phyloP scores from a whole-genome alignment of 2,888 invertebrate species.

The Neoaliturus tenellus region DNA sequence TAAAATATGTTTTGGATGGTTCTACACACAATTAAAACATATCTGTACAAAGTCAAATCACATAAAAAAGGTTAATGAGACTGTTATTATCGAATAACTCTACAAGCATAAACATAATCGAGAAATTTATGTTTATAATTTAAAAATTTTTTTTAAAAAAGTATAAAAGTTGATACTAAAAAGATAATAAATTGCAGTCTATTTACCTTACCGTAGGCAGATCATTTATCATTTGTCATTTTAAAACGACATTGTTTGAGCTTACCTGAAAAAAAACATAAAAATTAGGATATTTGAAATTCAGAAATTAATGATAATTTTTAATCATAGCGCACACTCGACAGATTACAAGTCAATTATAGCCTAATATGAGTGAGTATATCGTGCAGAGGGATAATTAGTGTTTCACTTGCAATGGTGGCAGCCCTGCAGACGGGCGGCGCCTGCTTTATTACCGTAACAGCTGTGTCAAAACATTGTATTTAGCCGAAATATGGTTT shows the following conservation, averaged over 20 bases:
- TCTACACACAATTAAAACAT: too few relatives aligned
- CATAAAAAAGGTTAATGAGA: too few relatives aligned
- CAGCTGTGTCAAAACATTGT: slow-evolving; percentile 2
- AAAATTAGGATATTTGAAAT: not conserved
- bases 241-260: not conserved
- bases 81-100: too few relatives aligned
- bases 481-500: not conserved
- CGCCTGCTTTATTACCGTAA: not conserved
- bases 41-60: too few relatives aligned
- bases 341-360: not conserved
- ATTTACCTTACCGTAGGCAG: too few relatives aligned
- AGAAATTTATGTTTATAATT: too few relatives aligned
- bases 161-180: too few relatives aligned
- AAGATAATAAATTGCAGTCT: too few relatives aligned
- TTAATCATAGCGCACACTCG: not conserved
- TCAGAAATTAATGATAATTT: not conserved
- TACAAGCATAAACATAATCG: too few relatives aligned
- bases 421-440: slow-evolving; percentile 3
- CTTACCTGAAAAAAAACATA: not conserved
- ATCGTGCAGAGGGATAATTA: not conserved
- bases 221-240: too few relatives aligned
- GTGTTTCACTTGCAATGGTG: slow-evolving; percentile 9
- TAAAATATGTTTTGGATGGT: not conserved
- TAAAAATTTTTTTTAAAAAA: too few relatives aligned
- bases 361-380: not conserved